phyloP scores from a whole-genome alignment of 2,797 vertebrate species.

The Atherinosoma microstoma region DNA sequence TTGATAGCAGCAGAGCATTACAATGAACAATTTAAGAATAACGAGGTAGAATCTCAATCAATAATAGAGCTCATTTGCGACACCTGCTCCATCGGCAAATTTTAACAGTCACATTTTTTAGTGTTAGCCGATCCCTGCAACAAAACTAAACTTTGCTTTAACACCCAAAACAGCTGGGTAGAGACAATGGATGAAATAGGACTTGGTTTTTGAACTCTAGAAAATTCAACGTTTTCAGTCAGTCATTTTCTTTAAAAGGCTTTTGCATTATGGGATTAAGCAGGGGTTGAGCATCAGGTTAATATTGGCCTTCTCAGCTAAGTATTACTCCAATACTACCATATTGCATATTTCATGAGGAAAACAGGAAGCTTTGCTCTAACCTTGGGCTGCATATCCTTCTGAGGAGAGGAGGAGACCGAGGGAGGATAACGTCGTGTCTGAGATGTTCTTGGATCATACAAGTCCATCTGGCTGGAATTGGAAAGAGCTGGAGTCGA shows the following conservation, averaged over 20 bases:
- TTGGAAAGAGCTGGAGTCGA: conserved; percentile 90
- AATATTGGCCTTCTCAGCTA: background rate
- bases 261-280: background rate
- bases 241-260: background rate
- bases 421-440: conserved; percentile 92
- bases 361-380: conserved; percentile 17
- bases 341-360: conserved; percentile 1
- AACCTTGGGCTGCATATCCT: conserved; percentile 96
- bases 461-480: conserved; percentile 94
- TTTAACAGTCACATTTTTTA: background rate
- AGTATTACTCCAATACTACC: background rate
- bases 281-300: background rate
- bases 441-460: conserved; percentile 94
- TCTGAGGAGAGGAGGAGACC: conserved; percentile 94
- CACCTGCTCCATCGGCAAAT: background rate
- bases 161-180: too few relatives aligned
- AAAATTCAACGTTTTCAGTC: background rate
- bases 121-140: background rate
- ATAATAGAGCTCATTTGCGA: background rate
- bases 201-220: background rate
- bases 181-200: background rate
- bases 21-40: conserved; percentile 3
- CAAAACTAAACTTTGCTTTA: too few relatives aligned
- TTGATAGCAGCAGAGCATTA: conserved; percentile 23
- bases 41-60: background rate